Evolutionary conservation across 2,888 invertebrate genomes (phyloP).

Genomic region (Stomorhina lunata): DNA sequence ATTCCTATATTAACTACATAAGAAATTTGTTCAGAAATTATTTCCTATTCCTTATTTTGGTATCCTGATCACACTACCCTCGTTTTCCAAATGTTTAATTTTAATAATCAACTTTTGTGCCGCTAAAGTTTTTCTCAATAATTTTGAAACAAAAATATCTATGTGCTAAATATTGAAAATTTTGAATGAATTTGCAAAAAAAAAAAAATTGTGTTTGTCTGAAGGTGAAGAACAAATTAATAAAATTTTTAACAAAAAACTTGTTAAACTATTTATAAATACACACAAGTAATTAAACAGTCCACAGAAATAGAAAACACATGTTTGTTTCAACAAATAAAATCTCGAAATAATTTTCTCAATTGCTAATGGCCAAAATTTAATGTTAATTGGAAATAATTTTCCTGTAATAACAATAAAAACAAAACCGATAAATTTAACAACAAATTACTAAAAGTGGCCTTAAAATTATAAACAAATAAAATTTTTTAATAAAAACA

Average conservation of each 20-base stretch:
- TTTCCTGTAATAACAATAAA: background rate
- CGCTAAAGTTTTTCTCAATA: too few species aligned
- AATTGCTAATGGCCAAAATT: background rate
- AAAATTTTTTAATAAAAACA: background rate
- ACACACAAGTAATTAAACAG: slow-evolving; percentile 33
- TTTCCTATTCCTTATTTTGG: too few species aligned
- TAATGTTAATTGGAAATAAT: slow-evolving; percentile 1
- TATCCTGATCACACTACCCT: too few species aligned
- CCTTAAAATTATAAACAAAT: background rate
- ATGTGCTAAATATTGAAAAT: slow-evolving; percentile 6
- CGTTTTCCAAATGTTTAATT: slow-evolving; percentile 19
- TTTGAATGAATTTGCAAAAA: slow-evolving; percentile 3
- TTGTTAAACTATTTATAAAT: background rate
- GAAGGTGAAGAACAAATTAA: slow-evolving; percentile 45
- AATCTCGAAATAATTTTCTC: background rate
- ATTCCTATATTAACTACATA: too few species aligned
- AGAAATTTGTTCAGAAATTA: background rate
- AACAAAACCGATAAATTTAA: background rate
- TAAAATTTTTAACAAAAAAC: background rate
- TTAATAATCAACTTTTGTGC: slow-evolving; percentile 20
- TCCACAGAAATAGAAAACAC: slow-evolving; percentile 26
- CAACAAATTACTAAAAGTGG: background rate
- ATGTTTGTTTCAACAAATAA: background rate
- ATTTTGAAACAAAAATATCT: background rate
- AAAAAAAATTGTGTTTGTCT: background rate